Evolutionary conservation across 2,888 invertebrate genomes (phyloP).

Genomic region (Synergus umbraculus): DNA sequence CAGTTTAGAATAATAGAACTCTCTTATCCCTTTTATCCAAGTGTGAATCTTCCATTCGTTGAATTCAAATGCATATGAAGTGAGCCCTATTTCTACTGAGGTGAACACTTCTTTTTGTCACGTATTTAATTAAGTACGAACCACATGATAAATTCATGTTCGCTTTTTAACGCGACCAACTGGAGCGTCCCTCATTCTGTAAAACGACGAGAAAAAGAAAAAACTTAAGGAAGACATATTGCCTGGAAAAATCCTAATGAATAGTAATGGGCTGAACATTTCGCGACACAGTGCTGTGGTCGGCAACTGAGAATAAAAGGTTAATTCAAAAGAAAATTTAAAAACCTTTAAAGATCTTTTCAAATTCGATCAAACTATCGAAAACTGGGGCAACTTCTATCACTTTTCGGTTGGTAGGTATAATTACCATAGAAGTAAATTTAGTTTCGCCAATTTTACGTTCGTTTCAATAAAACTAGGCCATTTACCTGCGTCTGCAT

Average conservation of each 20-base stretch:
- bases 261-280: constrained; percentile 67
- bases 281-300: constrained; percentile 42
- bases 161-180: constrained; percentile 25
- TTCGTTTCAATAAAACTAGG: too few relatives aligned
- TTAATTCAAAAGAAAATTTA: background rate
- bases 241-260: constrained; percentile 71
- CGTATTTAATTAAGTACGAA: constrained; percentile 27
- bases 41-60: constrained; percentile 5
- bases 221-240: constrained; percentile 70
- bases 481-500: too few relatives aligned
- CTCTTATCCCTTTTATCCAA: background rate
- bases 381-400: too few relatives aligned
- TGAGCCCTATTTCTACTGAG: constrained; percentile 26
- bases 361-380: background rate
- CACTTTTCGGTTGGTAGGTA: too few relatives aligned
- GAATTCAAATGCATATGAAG: constrained; percentile 44
- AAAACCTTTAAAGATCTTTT: background rate
- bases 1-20: background rate
- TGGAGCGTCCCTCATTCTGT: constrained; percentile 17
- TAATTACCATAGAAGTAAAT: too few relatives aligned
- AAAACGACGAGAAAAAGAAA: constrained; percentile 54
- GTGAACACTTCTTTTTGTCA: constrained; percentile 11
- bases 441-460: too few relatives aligned
- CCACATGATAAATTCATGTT: constrained; percentile 39
- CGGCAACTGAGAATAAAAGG: background rate